Evolutionary conservation across 2,797 vertebrate species (phyloP).

Genomic region (Psittacula echo): DNA sequence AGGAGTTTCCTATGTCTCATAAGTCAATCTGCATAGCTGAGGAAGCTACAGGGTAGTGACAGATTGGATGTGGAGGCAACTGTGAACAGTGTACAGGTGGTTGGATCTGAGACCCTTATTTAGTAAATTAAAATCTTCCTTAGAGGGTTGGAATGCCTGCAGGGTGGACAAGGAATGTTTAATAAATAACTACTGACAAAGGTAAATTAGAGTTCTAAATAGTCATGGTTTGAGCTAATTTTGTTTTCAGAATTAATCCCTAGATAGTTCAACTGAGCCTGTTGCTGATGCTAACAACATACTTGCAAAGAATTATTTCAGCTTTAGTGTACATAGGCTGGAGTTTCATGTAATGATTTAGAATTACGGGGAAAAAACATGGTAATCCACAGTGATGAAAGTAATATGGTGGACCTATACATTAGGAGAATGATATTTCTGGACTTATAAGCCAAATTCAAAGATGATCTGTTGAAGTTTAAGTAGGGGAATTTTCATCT

Average conservation of each 20-base stretch:
- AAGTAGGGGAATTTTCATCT: not conserved
- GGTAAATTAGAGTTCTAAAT: not conserved
- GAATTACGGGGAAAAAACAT: not conserved
- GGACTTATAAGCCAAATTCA: not conserved
- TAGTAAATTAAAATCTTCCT: not conserved
- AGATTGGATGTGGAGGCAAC: not conserved
- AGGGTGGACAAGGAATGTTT: not conserved
- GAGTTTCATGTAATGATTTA: not conserved
- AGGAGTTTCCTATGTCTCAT: not conserved
- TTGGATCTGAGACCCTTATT: not conserved
- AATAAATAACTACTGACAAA: not conserved
- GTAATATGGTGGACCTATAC: not conserved
- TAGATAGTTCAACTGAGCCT: not conserved
- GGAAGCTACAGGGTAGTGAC: not conserved
- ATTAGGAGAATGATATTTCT: not conserved
- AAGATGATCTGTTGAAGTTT: not conserved
- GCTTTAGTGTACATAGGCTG: not conserved
- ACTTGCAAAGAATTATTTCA: not conserved
- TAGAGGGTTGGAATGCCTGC: not conserved
- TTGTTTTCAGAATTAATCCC: not conserved
- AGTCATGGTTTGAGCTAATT: not conserved
- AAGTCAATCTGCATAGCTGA: not conserved
- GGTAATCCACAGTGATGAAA: not conserved
- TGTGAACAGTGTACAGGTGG: not conserved
- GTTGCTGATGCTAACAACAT: not conserved